phyloP scores from a whole-genome alignment of 2,888 invertebrate species.

The Drosophila kambysellisi region DNA sequence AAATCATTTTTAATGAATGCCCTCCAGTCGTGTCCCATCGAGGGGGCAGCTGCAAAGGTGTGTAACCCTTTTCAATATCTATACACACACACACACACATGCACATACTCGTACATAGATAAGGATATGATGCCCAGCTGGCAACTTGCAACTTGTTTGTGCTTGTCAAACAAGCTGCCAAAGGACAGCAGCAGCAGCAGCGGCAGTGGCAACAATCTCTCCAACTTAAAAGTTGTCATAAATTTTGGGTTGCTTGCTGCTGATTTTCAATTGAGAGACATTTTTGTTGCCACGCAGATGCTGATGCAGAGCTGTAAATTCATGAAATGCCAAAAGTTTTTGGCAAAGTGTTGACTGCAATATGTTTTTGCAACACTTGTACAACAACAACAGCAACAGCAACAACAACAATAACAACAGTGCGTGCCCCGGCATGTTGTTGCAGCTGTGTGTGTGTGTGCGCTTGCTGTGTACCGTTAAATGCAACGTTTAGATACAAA shows the following conservation, averaged over 20 bases:
- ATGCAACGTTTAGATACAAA: slow-evolving; percentile 78
- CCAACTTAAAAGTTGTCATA: slow-evolving; percentile 43
- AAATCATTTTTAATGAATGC: slow-evolving; percentile 78
- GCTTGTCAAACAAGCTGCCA: slow-evolving; percentile 26
- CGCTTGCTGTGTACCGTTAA: slow-evolving; percentile 69
- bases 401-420: slow-evolving; percentile 35
- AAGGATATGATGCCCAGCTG: slow-evolving; percentile 7
- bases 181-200: slow-evolving; percentile 1
- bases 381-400: slow-evolving; percentile 27
- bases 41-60: slow-evolving; percentile 47
- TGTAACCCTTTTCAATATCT: slow-evolving; percentile 35
- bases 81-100: background rate
- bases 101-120: background rate
- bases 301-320: slow-evolving; percentile 33
- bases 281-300: slow-evolving; percentile 16
- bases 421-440: slow-evolving; percentile 61
- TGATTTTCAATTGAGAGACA: slow-evolving; percentile 53
- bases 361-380: slow-evolving; percentile 77
- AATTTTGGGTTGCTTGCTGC: slow-evolving; percentile 38
- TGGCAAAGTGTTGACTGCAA: slow-evolving; percentile 67
- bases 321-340: slow-evolving; percentile 54
- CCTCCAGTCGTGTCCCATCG: slow-evolving; percentile 3
- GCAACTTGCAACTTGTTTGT: slow-evolving; percentile 45
- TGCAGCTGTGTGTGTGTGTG: slow-evolving; percentile 25
- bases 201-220: slow-evolving; percentile 2